phyloP scores from a whole-genome alignment of 37 sponge, comb jelly and placozoan species.

The Halisarca cf. caerulea region DNA sequence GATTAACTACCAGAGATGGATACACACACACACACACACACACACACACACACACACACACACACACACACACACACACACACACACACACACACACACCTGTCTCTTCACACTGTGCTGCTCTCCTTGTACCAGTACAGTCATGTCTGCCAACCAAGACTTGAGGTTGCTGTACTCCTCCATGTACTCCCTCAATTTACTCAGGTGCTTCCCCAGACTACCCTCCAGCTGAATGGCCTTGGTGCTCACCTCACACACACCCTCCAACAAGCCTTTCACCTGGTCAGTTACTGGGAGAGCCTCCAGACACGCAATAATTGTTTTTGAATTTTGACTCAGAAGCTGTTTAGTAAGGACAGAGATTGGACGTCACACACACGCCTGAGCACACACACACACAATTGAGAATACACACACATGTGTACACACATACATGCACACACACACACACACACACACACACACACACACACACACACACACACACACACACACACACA shows the following conservation, averaged over 20 bases:
- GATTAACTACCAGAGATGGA: too few relatives aligned
- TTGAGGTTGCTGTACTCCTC: neutral
- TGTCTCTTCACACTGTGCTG: slow-evolving; percentile 28
- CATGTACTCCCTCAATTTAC: neutral
- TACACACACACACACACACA: slow-evolving; percentile 30
- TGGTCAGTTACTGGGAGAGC: neutral
- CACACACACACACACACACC: slow-evolving; percentile 15
- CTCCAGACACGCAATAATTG: neutral
- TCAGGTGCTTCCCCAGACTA: neutral
- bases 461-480: slow-evolving; percentile 8
- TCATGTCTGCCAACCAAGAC: slow-evolving; percentile 24
- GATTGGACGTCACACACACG: neutral
- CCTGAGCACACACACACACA: neutral
- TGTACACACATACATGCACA: neutral
- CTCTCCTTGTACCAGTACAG: neutral
- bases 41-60: slow-evolving; percentile 30
- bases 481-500: neutral
- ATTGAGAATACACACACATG: neutral
- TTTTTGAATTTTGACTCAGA: neutral
- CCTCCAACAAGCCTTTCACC: neutral
- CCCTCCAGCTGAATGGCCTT: neutral
- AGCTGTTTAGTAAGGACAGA: neutral
- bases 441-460: neutral
- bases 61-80: slow-evolving; percentile 26
- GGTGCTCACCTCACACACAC: neutral